Evolutionary conservation across 2,888 invertebrate species (phyloP).

Genomic region (Lasius fuliginosus): DNA sequence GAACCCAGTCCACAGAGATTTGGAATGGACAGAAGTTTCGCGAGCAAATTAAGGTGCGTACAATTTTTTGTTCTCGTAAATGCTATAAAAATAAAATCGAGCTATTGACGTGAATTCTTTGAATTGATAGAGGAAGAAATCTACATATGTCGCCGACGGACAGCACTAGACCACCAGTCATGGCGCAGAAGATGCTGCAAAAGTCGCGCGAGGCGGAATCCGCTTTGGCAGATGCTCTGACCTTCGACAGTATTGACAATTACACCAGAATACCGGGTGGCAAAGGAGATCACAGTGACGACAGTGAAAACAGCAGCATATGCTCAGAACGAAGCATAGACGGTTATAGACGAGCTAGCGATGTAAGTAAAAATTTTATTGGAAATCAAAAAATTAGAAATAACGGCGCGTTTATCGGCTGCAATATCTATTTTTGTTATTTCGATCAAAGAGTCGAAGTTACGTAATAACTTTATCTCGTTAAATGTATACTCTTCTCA

Average conservation of each 20-base stretch:
- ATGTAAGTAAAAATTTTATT: constrained; percentile 89
- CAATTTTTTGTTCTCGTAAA: not conserved
- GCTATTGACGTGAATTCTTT: constrained; percentile 7
- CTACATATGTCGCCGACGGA: constrained; percentile 86
- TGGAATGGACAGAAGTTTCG: constrained; percentile 82
- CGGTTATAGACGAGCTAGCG: constrained; percentile 92
- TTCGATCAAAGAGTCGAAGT: constrained; percentile 30
- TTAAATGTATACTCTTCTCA: not conserved
- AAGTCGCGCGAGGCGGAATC: constrained; percentile 96
- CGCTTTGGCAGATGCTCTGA: constrained; percentile 91
- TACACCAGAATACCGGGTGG: constrained; percentile 81
- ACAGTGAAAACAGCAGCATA: constrained; percentile 98
- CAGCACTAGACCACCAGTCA: constrained; percentile 88
- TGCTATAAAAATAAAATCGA: not conserved
- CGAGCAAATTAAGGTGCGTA: constrained; percentile 80
- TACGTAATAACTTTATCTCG: not conserved
- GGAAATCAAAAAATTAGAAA: not conserved
- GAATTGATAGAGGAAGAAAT: constrained; percentile 79
- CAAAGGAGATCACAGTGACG: constrained; percentile 91
- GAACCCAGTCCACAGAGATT: constrained; percentile 87
- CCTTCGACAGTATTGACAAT: constrained; percentile 83
- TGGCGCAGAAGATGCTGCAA: constrained; percentile 94
- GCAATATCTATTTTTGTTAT: constrained; percentile 4
- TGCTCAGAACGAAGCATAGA: constrained; percentile 97
- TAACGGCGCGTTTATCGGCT: not conserved